phyloP scores from a whole-genome alignment of 2,888 invertebrate genomes.

The Galerucella pusilla region DNA sequence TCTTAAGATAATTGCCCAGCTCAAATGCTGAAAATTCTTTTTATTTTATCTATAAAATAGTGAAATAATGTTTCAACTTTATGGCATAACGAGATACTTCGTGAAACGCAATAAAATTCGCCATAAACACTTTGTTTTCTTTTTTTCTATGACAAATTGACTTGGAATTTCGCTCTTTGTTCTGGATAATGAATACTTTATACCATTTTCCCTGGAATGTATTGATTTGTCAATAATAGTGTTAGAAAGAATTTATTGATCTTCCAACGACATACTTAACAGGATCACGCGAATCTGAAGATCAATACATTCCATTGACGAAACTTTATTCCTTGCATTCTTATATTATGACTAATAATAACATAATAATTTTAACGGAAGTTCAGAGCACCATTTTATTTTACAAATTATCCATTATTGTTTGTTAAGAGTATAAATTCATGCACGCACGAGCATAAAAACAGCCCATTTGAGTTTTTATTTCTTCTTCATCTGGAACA shows the following conservation, averaged over 20 bases:
- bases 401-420: too few relatives aligned
- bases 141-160: conserved; percentile 34
- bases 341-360: conserved; percentile 26
- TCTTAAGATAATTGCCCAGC: neutral
- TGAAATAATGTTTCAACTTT: conserved; percentile 26
- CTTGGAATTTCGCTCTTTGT: conserved; percentile 35
- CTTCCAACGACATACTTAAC: conserved; percentile 47
- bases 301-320: conserved; percentile 50
- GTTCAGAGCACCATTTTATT: neutral
- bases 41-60: conserved; percentile 17
- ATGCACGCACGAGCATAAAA: too few relatives aligned
- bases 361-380: neutral
- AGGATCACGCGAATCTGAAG: conserved; percentile 52
- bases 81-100: conserved; percentile 24
- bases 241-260: conserved; percentile 55
- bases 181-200: conserved; percentile 40
- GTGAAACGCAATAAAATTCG: conserved; percentile 34
- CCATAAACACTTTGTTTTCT: conserved; percentile 31
- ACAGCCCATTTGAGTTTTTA: too few relatives aligned
- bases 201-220: conserved; percentile 49
- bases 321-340: conserved; percentile 46
- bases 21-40: neutral
- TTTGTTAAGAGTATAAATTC: too few relatives aligned
- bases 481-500: too few relatives aligned
- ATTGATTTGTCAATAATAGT: conserved; percentile 52